These are phyloP conservation scores for Poecilia latipinna DNA, from an alignment of 2,113 vertebrate species.

Conservation along the genomic window DNA sequence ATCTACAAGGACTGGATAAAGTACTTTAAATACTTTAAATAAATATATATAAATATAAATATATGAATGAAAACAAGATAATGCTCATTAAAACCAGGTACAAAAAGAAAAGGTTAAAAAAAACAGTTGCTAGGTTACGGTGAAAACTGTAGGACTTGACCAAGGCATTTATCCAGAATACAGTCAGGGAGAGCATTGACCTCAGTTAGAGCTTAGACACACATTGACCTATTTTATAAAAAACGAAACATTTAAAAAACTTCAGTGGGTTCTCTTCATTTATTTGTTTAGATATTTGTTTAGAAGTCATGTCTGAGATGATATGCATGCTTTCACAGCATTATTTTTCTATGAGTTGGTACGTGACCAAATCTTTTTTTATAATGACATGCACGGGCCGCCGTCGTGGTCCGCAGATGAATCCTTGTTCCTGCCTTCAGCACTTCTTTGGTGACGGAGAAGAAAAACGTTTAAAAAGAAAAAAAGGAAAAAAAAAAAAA, in stretches of 20 bases:
- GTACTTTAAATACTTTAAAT: slow-evolving; percentile 80
- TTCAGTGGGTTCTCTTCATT: slow-evolving; percentile 69
- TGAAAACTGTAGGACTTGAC: slow-evolving; percentile 83
- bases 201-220: slow-evolving; percentile 79
- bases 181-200: slow-evolving; percentile 92
- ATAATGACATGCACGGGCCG: slow-evolving; percentile 74
- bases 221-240: slow-evolving; percentile 78
- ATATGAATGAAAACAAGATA: slow-evolving; percentile 80
- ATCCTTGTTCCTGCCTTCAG: slow-evolving; percentile 74
- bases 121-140: slow-evolving; percentile 68
- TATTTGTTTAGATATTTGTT: slow-evolving; percentile 77
- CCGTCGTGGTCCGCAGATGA: slow-evolving; percentile 68
- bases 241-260: slow-evolving; percentile 48
- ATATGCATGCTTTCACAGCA: slow-evolving; percentile 80
- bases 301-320: slow-evolving; percentile 72
- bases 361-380: slow-evolving; percentile 82
- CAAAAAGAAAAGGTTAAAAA: slow-evolving; percentile 45
- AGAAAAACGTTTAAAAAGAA: slow-evolving; percentile 35
- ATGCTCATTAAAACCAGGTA: slow-evolving; percentile 77
- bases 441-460: slow-evolving; percentile 67
- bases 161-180: slow-evolving; percentile 98
- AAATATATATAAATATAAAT: slow-evolving; percentile 38
- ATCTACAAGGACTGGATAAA: slow-evolving; percentile 90
- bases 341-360: slow-evolving; percentile 83
- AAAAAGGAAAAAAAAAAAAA: slow-evolving; percentile 40